phyloP scores from a whole-genome alignment of 2,113 vertebrate species.

The Actinemys pallida region DNA sequence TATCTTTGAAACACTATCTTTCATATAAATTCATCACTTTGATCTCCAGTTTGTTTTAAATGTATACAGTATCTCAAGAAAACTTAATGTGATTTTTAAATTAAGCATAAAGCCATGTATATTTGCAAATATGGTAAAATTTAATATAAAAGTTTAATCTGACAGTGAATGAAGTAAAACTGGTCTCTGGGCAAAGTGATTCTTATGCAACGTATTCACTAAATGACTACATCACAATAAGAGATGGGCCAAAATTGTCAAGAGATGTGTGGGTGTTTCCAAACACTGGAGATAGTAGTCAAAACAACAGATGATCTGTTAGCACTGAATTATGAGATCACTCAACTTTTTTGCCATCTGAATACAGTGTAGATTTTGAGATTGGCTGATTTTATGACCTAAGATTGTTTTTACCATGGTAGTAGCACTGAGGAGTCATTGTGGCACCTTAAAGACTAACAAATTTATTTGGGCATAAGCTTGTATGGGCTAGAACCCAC shows the following conservation, averaged over 20 bases:
- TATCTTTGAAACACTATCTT: not conserved
- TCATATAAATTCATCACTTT: not conserved
- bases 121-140: not conserved
- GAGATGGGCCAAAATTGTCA: not conserved
- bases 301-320: not conserved
- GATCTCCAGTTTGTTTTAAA: not conserved
- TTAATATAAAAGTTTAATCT: not conserved
- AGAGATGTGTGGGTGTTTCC: not conserved
- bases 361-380: not conserved
- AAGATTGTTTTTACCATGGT: not conserved
- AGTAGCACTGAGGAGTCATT: too few species aligned
- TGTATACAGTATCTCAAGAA: not conserved
- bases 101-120: not conserved
- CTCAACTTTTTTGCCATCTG: not conserved
- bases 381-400: not conserved
- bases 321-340: not conserved
- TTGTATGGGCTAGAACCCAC: too few species aligned
- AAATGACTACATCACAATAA: not conserved
- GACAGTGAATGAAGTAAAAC: not conserved
- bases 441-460: too few species aligned
- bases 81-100: not conserved
- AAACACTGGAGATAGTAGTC: not conserved
- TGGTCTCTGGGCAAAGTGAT: not conserved
- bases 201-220: not conserved
- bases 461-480: too few species aligned